Percentiles rank a stretch among this genome's conserved stretches.
Conservation (phyloP, 2,888 invertebrate species). For the Aporophyla lueneburgensis region DNA sequence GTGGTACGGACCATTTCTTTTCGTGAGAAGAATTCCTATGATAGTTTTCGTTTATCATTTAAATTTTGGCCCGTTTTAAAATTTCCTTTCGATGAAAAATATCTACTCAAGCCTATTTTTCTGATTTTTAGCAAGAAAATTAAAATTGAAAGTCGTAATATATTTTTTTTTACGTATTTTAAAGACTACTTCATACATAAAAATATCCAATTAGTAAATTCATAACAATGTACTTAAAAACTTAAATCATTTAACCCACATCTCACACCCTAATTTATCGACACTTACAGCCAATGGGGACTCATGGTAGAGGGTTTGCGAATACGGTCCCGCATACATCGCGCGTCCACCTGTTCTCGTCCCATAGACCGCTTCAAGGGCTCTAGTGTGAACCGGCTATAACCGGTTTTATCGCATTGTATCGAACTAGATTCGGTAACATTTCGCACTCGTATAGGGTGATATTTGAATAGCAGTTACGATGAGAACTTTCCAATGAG, state of each 20-base stretch:
- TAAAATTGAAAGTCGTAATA: background rate
- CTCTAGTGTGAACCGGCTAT: conserved; percentile 64
- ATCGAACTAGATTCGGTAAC: conserved; percentile 63
- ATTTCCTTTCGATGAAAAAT: background rate
- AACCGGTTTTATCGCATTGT: conserved; percentile 65
- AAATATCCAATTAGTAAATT: background rate
- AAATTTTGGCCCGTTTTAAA: background rate
- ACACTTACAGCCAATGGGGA: background rate
- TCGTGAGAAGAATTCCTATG: background rate
- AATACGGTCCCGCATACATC: conserved; percentile 59
- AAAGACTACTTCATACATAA: too few relatives aligned
- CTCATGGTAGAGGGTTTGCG: conserved; percentile 63
- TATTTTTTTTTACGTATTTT: too few relatives aligned
- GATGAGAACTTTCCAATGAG: conserved; percentile 66
- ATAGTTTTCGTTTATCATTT: background rate
- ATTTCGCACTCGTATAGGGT: conserved; percentile 57
- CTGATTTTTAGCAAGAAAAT: background rate
- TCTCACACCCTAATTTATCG: conserved; percentile 8
- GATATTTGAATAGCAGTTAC: conserved; percentile 57
- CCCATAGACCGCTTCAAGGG: conserved; percentile 71
- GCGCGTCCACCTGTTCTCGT: conserved; percentile 68
- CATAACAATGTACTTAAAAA: background rate
- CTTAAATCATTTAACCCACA: background rate
- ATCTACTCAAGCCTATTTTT: background rate
- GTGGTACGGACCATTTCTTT: conserved; percentile 8